These are phyloP conservation scores for Notamacropus eugenii DNA, from an alignment of 2,797 vertebrate species.

Conservation along the genomic window DNA sequence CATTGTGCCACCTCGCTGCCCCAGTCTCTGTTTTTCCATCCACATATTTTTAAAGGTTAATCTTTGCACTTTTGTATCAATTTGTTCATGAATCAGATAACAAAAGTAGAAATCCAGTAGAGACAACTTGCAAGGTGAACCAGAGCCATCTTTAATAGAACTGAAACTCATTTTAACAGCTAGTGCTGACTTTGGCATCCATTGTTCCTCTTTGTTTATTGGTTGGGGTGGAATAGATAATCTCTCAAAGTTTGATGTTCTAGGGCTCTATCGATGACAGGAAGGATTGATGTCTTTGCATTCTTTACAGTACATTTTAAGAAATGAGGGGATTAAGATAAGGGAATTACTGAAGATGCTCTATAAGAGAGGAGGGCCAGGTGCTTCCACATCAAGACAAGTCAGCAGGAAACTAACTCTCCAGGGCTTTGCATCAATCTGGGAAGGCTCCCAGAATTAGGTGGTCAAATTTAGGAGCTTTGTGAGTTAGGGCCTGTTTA, in stretches of 20 bases:
- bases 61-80: slow-evolving; percentile 25
- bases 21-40: neutral
- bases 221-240: neutral
- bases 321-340: neutral
- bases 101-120: slow-evolving; percentile 18
- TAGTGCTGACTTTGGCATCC: neutral
- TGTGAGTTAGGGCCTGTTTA: neutral
- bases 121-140: neutral
- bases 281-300: neutral
- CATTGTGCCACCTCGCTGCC: neutral
- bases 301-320: neutral
- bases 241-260: neutral
- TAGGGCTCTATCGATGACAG: neutral
- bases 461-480: neutral
- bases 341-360: neutral
- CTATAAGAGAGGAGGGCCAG: neutral
- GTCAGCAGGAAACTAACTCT: neutral
- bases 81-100: slow-evolving; percentile 11
- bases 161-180: neutral
- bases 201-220: neutral
- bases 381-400: neutral
- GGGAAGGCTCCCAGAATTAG: neutral
- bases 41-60: neutral
- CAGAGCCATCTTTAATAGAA: slow-evolving; percentile 57
- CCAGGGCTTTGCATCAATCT: neutral